A percentile compares a stretch with the other conserved stretches of the same genome.
These are phyloP conservation scores for Upupa epops DNA, from an alignment of 2,113 vertebrate genomes.

Conservation along the genomic window DNA sequence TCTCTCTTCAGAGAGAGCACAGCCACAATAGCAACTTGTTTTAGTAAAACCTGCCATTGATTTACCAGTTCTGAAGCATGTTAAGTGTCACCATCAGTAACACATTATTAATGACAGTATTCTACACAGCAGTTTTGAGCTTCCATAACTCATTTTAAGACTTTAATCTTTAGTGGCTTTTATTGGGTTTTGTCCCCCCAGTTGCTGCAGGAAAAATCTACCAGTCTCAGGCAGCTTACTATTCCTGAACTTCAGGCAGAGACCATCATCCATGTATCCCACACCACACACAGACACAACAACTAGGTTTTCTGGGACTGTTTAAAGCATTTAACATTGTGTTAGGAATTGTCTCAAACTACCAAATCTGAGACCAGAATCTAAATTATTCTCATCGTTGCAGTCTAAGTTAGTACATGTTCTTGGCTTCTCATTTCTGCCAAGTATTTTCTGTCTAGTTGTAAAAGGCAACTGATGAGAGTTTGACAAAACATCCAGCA, in stretches of 20 bases:
- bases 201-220: neutral
- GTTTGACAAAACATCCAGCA: neutral
- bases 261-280: neutral
- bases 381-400: neutral
- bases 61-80: neutral
- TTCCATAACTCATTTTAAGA: neutral
- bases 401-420: neutral
- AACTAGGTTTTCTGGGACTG: neutral
- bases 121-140: neutral
- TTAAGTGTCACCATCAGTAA: neutral
- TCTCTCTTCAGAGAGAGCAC: neutral
- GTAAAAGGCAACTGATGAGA: neutral
- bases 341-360: neutral
- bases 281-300: neutral
- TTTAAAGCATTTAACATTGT: accelerated
- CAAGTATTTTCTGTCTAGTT: neutral
- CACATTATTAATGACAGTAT: neutral
- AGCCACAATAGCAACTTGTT: neutral
- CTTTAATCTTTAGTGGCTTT: neutral
- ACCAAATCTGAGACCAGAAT: neutral
- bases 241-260: neutral
- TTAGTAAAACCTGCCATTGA: neutral
- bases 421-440: neutral
- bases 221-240: neutral
- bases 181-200: neutral